These are phyloP conservation scores for Kryptolebias marmoratus DNA, from an alignment of 2,113 vertebrate genomes.

Conservation along the genomic window DNA sequence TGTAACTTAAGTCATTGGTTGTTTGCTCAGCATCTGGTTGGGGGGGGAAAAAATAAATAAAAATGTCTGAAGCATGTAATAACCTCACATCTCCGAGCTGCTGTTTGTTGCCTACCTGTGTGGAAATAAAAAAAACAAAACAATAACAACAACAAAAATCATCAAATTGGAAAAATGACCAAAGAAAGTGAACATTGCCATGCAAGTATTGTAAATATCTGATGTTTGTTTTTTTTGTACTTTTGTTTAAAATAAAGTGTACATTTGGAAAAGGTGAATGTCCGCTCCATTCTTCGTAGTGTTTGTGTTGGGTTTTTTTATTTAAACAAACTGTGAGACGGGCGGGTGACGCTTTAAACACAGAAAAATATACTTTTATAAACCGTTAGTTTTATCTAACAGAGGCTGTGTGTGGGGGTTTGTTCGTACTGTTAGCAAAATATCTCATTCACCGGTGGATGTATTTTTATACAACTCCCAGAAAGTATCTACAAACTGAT, in stretches of 20 bases:
- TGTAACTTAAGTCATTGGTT: constrained; percentile 46
- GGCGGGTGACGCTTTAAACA: too few species aligned
- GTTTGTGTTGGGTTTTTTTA: constrained; percentile 3
- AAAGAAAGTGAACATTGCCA: constrained; percentile 88
- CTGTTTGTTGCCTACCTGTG: constrained; percentile 58
- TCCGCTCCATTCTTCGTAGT: constrained; percentile 21
- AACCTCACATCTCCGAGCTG: constrained; percentile 57
- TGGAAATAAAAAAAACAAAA: constrained; percentile 21
- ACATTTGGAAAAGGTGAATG: constrained; percentile 81
- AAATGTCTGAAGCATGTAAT: constrained; percentile 65
- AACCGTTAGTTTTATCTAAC: too few species aligned
- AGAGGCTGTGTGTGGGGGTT: too few species aligned
- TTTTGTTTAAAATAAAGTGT: constrained; percentile 97
- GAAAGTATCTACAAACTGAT: too few species aligned
- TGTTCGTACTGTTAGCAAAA: too few species aligned
- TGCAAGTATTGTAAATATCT: constrained; percentile 95
- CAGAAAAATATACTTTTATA: too few species aligned
- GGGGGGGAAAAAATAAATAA: neutral
- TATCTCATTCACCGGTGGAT: too few species aligned
- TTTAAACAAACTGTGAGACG: neutral
- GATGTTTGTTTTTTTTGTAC: constrained; percentile 86
- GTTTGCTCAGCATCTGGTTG: constrained; percentile 59
- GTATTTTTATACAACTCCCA: too few species aligned
- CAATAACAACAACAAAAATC: constrained; percentile 16
- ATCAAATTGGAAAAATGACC: constrained; percentile 90